These are phyloP conservation scores for Drosophila siamana DNA, from an alignment of 2,888 invertebrate genomes.

Conservation along the genomic window DNA sequence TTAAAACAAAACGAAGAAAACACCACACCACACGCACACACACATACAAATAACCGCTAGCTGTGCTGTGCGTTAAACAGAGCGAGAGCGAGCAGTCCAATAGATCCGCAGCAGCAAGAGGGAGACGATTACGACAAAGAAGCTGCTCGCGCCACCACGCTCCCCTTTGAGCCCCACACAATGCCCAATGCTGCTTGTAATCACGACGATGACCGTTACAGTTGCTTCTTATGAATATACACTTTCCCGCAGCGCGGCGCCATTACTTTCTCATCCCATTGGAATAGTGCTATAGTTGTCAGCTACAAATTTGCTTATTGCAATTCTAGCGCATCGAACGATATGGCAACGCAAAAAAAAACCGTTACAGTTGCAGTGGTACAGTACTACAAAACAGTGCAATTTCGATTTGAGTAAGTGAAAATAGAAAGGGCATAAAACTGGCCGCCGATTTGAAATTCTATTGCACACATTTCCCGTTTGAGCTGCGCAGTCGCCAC, in stretches of 20 bases:
- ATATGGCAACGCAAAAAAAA: neutral
- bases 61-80: slow-evolving; percentile 18
- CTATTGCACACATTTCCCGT: slow-evolving; percentile 22
- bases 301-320: neutral
- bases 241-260: slow-evolving; percentile 8
- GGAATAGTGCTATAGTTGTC: neutral
- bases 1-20: slow-evolving; percentile 58
- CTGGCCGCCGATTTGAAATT: neutral
- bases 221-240: slow-evolving; percentile 49
- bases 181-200: slow-evolving; percentile 20
- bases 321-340: neutral
- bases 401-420: too few species aligned
- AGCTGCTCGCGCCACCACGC: neutral
- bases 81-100: slow-evolving; percentile 15
- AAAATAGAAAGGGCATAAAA: slow-evolving; percentile 37
- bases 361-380: too few species aligned
- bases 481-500: slow-evolving; percentile 48
- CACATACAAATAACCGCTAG: slow-evolving; percentile 47
- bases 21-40: slow-evolving; percentile 1
- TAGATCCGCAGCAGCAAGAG: slow-evolving; percentile 9
- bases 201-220: slow-evolving; percentile 55
- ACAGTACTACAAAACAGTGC: neutral
- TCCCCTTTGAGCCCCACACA: neutral
- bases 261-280: neutral
- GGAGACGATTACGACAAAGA: slow-evolving; percentile 46